Evolutionary conservation across 2,888 invertebrate species (phyloP), one percentile per base, ranked within the genome.

Genomic region (Pheosia tremula): DNA sequence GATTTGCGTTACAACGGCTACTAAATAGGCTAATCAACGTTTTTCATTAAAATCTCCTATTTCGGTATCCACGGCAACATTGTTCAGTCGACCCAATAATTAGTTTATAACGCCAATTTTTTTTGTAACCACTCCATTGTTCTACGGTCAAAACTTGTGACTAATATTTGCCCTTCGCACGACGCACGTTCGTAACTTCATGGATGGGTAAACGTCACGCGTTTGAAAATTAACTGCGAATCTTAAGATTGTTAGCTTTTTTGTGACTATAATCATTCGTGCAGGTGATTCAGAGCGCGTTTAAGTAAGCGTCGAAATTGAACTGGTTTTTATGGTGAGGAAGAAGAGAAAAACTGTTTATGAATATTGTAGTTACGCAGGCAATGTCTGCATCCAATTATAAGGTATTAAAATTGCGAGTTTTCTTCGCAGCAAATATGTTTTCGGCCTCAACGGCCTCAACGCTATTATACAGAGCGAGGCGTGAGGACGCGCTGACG

Each of bases 141-240:
- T 64, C 61, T 60, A 64, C 36, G 47, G 47, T 57, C 45, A 43
- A 11, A 11, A 37, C 37, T 49, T 68, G 62, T 49, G 61, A 70
- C 63, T 62, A 60, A 67, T 58, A 11, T 37, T 59, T 66, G 62
- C 37, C 0, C 3, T 37, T 69, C 55, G 13, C n/a, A 58, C 5
- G 57, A 59, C 58, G 74, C 73, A 68, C 60, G 56, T 56, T 71
- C 53, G 58, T 62, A 59, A 64, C 65, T 68, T 65, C 41, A 66
- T 6, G 74, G 58, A 61, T 67, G 57, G 13, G n/a, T 63, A 43
- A 57, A 10, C 62, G 63, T 63, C 60, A 74, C 75, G 75, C 58
- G 52, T 71, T 64, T 59, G 6, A 54, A 61, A 67, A 49, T 66
- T 64, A 66, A 68, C 61, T 71, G 56, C 63, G n/a, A 47, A n/a